Base-by-base conservation (phyloP, 2,888 invertebrate species). In the Proisotoma minuta region DNA sequence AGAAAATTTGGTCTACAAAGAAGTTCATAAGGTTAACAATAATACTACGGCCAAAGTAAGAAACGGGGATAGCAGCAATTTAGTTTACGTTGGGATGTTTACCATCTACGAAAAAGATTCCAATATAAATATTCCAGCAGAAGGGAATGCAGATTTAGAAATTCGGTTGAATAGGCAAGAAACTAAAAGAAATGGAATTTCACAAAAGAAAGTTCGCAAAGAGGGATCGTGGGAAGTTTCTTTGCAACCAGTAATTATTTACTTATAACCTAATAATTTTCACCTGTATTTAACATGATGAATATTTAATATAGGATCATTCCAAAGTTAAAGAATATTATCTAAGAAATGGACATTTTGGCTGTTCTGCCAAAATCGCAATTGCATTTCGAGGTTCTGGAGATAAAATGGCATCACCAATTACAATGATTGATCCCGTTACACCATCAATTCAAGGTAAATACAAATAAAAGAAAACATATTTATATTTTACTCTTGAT, bases 1-100 rank as follows among this genome's bases (percentile, higher is more conserved):
- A 22, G 72, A 70, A 59, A 66, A 70, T 22, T 72, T 67, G 29
- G 57, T 69, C 23, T 69, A 70, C 34, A 59, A 64, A 3, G 40
- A 58, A 15, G 49, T 56, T 18, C 8, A 62, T 1, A 22, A 49
- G 15, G 60, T 15, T 20, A 56, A 54, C 18, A 51, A 43, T 24
- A 49, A 18, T 24, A 27, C 49, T 10, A 22, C 26, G 5, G 34
- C 28, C 24, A 58, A 58, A 20, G 10, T 8, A 20, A n/a, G 27
- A 24, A 26, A 20, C 3, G 28, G 5, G 2, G 22, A 53, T 8
- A 56, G 51, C 15, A 57, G 60, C 0, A 52, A 57, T 2, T 10
- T 62, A 23, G 58, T 61, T n/a, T 64, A 68, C 23, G 49, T 62
- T 5, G 70, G 70, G 27, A 60, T 66, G 23, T 23, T 68, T 2